A percentile compares a stretch with the other conserved stretches of the same genome.
Evolutionary conservation across 2,113 vertebrate species (phyloP).

Genomic region (Tragelaphus buxtoni): DNA sequence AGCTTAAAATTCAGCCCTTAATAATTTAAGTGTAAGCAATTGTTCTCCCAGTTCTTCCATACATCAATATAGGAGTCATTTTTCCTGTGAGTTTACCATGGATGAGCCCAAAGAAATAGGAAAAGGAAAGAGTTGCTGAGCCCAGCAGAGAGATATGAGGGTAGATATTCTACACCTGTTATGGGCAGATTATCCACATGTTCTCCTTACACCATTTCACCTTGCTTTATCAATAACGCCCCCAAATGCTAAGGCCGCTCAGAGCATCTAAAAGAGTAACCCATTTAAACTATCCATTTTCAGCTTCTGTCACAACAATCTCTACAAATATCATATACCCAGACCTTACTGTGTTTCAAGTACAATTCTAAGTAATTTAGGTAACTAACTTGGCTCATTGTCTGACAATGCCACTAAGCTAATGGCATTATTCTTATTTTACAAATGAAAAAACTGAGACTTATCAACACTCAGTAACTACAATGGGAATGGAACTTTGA

Average conservation of each 20-base stretch:
- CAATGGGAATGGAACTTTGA: background rate
- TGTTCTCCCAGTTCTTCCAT: background rate
- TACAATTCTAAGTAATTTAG: background rate
- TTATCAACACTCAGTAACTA: background rate
- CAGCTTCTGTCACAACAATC: background rate
- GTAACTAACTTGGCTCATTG: background rate
- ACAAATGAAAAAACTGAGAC: background rate
- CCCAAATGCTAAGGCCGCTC: background rate
- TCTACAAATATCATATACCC: background rate
- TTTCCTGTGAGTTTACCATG: background rate
- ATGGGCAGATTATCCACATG: background rate
- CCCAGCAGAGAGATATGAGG: background rate
- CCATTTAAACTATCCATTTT: background rate
- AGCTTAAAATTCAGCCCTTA: background rate
- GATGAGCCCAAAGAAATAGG: background rate
- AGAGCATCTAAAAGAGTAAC: background rate
- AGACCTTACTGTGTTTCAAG: background rate
- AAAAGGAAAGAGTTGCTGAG: background rate
- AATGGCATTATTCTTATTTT: background rate
- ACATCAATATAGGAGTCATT: background rate
- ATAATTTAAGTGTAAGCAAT: background rate
- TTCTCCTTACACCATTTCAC: fast-evolving
- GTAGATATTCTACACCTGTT: background rate
- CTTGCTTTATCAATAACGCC: background rate
- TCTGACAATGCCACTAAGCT: background rate